Percentiles rank a stretch among this genome's conserved stretches.
Conservation (phyloP, 2,113 vertebrate genomes). For the Meles meles region DNA sequence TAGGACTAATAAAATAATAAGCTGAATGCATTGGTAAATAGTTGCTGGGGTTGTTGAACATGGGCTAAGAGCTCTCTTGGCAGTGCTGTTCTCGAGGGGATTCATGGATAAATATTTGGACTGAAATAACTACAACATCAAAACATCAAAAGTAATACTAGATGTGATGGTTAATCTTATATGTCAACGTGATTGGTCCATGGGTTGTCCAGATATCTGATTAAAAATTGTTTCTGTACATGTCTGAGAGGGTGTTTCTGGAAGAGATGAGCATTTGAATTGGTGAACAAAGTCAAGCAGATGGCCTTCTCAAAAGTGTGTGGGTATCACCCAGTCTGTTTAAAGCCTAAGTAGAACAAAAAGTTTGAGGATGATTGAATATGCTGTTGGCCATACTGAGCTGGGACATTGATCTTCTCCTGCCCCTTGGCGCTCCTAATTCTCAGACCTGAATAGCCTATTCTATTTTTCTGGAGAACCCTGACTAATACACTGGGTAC, state of each 20-base stretch:
- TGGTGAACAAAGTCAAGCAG: neutral
- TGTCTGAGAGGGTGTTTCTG: neutral
- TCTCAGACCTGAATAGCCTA: neutral
- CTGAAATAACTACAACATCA: neutral
- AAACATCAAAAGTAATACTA: neutral
- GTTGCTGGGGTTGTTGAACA: neutral
- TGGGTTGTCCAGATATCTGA: neutral
- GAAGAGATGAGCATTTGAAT: neutral
- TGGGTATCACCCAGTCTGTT: neutral
- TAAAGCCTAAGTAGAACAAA: neutral
- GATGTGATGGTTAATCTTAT: neutral
- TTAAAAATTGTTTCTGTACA: neutral
- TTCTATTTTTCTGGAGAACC: neutral
- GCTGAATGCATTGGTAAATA: neutral
- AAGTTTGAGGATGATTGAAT: neutral
- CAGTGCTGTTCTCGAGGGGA: neutral
- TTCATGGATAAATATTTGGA: neutral
- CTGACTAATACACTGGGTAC: neutral
- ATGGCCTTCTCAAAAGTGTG: neutral
- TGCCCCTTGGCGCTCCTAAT: neutral
- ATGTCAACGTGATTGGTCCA: neutral
- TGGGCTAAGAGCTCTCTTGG: neutral
- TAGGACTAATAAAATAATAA: neutral
- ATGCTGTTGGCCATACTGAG: neutral
- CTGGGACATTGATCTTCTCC: neutral